Percentiles rank a stretch among this genome's conserved stretches.
Evolutionary conservation across 2,113 vertebrate species (phyloP).

Genomic region (Anguilla rostrata): DNA sequence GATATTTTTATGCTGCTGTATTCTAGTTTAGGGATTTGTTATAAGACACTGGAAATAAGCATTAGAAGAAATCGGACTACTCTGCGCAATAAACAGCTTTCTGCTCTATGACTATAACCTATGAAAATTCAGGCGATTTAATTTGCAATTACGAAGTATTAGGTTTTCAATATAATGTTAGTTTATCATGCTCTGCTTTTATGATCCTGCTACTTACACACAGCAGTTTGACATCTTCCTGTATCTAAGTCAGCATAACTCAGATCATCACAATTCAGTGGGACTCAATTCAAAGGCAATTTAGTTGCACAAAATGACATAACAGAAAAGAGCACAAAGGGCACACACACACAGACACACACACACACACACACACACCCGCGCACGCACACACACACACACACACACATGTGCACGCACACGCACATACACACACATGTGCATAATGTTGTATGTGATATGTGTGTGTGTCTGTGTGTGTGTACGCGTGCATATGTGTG

Average conservation of each 20-base stretch:
- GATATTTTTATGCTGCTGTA: neutral
- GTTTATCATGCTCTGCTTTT: neutral
- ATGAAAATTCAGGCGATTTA: neutral
- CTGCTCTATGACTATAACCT: neutral
- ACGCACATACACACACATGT: neutral
- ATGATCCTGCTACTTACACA: neutral
- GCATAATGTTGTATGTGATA: no score
- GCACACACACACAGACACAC: no score
- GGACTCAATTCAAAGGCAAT: neutral
- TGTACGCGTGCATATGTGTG: constrained; percentile 18
- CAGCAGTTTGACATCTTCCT: neutral
- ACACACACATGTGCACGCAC: no score
- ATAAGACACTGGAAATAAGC: neutral
- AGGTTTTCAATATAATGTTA: neutral
- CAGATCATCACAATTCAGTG: neutral
- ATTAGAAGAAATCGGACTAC: neutral
- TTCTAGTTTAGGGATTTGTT: neutral
- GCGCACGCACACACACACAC: no score
- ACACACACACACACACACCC: no score
- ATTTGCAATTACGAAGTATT: neutral
- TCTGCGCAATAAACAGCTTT: neutral
- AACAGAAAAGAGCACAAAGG: neutral
- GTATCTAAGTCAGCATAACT: neutral
- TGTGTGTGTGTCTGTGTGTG: no score
- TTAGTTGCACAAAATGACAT: neutral